Conservation (phyloP, 2,888 invertebrate genomes). For the Cerceris rybyensis region DNA sequence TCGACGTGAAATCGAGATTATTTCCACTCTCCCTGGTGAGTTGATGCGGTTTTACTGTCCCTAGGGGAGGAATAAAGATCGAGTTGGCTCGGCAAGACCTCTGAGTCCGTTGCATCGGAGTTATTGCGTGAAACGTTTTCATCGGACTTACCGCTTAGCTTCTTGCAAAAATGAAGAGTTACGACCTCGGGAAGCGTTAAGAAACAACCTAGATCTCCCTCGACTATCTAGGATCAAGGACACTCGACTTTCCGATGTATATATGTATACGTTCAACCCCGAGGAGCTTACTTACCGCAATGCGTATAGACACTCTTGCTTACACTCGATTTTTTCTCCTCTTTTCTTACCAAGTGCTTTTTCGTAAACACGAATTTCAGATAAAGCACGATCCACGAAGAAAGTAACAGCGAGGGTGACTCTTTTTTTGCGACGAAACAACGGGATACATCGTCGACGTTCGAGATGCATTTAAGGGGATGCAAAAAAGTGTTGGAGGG, state of each 20-base stretch:
- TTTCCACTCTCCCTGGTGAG: background rate
- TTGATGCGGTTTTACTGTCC: slow-evolving; percentile 11
- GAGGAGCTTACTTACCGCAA: background rate
- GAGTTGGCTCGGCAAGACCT: background rate
- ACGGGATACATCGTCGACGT: too few relatives aligned
- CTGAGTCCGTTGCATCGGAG: background rate
- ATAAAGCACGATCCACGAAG: background rate
- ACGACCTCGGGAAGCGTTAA: slow-evolving; percentile 21
- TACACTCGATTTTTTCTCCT: too few relatives aligned
- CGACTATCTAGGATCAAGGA: slow-evolving; percentile 18
- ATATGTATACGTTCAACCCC: background rate
- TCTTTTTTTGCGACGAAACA: background rate
- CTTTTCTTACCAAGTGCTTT: background rate
- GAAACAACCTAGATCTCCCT: slow-evolving; percentile 6
- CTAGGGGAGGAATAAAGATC: slow-evolving; percentile 1
- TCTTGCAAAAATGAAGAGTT: slow-evolving; percentile 42
- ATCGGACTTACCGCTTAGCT: slow-evolving; percentile 10
- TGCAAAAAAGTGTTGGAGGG: too few relatives aligned
- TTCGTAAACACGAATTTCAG: background rate
- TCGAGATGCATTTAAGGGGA: too few relatives aligned
- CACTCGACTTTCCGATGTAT: background rate
- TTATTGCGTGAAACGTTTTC: slow-evolving; percentile 23
- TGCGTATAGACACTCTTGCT: background rate
- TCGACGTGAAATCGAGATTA: background rate
- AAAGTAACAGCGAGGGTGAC: background rate